Conservation (phyloP, 2,888 invertebrate genomes). For the Eretmocerus hayati region DNA sequence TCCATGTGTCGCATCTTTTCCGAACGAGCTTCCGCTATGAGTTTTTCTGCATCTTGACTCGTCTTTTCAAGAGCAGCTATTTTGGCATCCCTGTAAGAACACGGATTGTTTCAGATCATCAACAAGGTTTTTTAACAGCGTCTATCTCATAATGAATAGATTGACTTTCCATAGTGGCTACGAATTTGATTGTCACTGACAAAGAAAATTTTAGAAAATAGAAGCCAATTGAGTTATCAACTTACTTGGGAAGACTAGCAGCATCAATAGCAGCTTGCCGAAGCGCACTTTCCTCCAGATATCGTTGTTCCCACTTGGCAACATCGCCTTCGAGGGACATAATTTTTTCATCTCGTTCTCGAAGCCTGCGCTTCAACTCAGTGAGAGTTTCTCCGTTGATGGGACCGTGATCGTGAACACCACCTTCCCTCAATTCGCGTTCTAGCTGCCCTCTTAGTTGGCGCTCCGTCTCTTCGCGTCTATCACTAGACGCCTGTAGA, state of each 20-base stretch:
- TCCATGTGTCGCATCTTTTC: conserved; percentile 87
- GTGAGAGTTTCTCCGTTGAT: conserved; percentile 53
- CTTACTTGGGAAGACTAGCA: conserved; percentile 51
- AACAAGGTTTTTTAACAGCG: too few species aligned
- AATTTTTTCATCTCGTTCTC: conserved; percentile 65
- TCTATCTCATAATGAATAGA: too few species aligned
- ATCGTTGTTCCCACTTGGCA: conserved; percentile 80
- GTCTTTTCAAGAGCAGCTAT: conserved; percentile 78
- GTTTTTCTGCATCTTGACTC: conserved; percentile 74
- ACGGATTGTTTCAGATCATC: neutral
- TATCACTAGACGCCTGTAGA: conserved; percentile 75
- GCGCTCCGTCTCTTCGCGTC: conserved; percentile 78
- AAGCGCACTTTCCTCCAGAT: conserved; percentile 72
- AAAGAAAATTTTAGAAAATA: too few species aligned
- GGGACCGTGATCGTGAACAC: conserved; percentile 43
- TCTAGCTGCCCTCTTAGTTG: conserved; percentile 79
- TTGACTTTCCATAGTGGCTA: too few species aligned
- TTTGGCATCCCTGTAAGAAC: conserved; percentile 63
- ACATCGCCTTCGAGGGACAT: conserved; percentile 72
- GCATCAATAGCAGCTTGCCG: conserved; percentile 77
- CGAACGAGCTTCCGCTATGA: conserved; percentile 77
- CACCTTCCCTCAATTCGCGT: conserved; percentile 63
- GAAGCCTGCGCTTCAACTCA: conserved; percentile 58
- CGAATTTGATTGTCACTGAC: too few species aligned
- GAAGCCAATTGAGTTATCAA: conserved; percentile 4